phyloP scores from a whole-genome alignment of 2,113 vertebrate genomes.

The Pachycephala philippinensis region DNA sequence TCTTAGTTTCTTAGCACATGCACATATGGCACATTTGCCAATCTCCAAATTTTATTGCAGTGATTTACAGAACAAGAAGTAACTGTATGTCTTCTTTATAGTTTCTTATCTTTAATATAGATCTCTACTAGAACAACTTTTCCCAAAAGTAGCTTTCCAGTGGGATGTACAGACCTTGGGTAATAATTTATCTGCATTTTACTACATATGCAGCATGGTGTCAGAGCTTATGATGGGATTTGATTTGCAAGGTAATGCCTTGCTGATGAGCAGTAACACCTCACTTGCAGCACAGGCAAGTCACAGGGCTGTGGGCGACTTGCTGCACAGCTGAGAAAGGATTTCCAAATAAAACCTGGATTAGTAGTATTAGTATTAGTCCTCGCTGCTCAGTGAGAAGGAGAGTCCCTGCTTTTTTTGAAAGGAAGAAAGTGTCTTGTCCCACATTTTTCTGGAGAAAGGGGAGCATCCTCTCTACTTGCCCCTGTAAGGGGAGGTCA shows the following conservation, averaged over 20 bases:
- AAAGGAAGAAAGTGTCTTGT: neutral
- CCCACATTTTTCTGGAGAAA: neutral
- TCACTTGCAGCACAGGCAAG: neutral
- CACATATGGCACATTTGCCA: neutral
- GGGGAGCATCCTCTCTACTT: accelerated
- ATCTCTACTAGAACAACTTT: neutral
- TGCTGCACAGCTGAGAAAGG: neutral
- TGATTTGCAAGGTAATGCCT: neutral
- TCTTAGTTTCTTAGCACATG: neutral
- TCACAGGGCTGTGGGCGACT: neutral
- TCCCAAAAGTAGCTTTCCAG: neutral
- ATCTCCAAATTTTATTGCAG: neutral
- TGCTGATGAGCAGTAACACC: neutral
- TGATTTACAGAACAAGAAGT: neutral
- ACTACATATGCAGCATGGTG: neutral
- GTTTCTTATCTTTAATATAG: neutral
- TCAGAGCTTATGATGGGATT: neutral
- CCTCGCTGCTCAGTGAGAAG: neutral
- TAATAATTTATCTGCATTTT: neutral
- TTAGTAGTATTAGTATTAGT: no score
- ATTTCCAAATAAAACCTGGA: neutral
- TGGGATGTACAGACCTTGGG: neutral
- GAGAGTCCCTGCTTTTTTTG: neutral
- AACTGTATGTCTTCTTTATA: neutral
- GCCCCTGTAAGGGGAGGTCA: neutral